A percentile compares a stretch with the other conserved stretches of the same genome.
These are phyloP conservation scores for Lasiurus cinereus DNA, from an alignment of 2,113 vertebrate genomes.

Conservation along the genomic window DNA sequence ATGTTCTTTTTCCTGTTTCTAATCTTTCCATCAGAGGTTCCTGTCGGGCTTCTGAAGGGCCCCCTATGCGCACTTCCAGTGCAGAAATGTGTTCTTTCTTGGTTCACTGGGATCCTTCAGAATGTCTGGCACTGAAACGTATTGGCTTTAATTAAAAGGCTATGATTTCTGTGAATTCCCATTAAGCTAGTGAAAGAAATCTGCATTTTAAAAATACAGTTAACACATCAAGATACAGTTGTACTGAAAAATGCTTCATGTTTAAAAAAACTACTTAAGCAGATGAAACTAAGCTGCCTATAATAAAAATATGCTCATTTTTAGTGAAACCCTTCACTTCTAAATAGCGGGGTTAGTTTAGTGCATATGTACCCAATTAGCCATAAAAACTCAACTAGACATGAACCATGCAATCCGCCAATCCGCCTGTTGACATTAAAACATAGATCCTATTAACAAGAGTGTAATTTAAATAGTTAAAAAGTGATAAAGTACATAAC, in stretches of 20 bases:
- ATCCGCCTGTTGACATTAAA: conserved; percentile 69
- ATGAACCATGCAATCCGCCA: conserved; percentile 67
- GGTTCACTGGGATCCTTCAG: conserved; percentile 74
- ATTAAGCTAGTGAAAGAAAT: conserved; percentile 80
- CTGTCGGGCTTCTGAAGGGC: conserved; percentile 49
- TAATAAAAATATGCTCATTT: conserved; percentile 66
- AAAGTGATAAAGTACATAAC: conserved; percentile 72
- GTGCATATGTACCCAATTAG: conserved; percentile 78
- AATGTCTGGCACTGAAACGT: conserved; percentile 71
- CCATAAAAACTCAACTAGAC: conserved; percentile 76
- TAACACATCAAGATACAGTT: conserved; percentile 71
- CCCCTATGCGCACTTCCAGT: conserved; percentile 40
- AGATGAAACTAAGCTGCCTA: conserved; percentile 78
- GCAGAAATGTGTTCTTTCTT: conserved; percentile 67
- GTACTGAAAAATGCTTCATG: conserved; percentile 69
- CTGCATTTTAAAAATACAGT: conserved; percentile 63
- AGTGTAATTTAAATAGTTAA: conserved; percentile 70
- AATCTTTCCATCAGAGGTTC: conserved; percentile 33
- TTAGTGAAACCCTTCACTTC: conserved; percentile 68
- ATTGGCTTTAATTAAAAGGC: conserved; percentile 79
- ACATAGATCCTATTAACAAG: conserved; percentile 72
- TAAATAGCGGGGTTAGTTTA: conserved; percentile 56
- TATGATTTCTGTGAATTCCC: conserved; percentile 79
- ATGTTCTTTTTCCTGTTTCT: conserved; percentile 58
- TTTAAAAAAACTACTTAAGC: conserved; percentile 77